Base-by-base conservation (phyloP, 2,113 vertebrate genomes). In the Thamnaconus septentrionalis region DNA sequence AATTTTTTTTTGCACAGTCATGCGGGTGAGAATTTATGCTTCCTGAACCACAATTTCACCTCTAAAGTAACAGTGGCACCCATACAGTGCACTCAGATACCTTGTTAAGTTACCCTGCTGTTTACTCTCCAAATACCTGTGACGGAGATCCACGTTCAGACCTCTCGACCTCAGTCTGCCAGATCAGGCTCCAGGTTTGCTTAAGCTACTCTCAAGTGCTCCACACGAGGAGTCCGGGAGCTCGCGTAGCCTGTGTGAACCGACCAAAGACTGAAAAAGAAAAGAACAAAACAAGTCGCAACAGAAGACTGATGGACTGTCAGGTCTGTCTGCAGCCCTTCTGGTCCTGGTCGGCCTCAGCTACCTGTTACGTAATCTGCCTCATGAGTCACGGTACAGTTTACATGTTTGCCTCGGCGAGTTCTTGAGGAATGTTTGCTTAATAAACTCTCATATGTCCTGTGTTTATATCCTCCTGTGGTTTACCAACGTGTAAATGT, bases 371-470 rank as follows among this genome's bases (percentile, higher is more conserved):
- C 66, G 64, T 78, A 72, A 76, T 69, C 47, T 60, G 46, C 79
- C 31, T 66, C 58, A 79, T 78, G 70, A 73, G 46, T 78, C 69
- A 71, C 59, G 49, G 55, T 79, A 52, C 58, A 69, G 66, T 80
- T 78, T 73, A 66, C 64, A 61, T 67, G 59, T 76, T 73, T 66
- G n/a, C 45, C 47, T 56, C 56, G 56, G 56, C 62, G 66, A 54
- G 61, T 69, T 61, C 66, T 52, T 8, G 8, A 52, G 51, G 63
- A 76, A 76, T 79, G 61, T 69, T 75, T 65, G 52, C 58, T 69
- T 72, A 55, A 71, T 79, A 79, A 78, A 76, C 53, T 56, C 42
- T 74, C 50, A 71, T 71, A 42, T 70, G 52, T 76, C 59, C 64
- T 78, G 52, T 83, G 74, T 78, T 73, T 71, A 71, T 71, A 18